Conservation (phyloP, 1,140 invertebrate species). For the Rhagoletis zephyria region DNA sequence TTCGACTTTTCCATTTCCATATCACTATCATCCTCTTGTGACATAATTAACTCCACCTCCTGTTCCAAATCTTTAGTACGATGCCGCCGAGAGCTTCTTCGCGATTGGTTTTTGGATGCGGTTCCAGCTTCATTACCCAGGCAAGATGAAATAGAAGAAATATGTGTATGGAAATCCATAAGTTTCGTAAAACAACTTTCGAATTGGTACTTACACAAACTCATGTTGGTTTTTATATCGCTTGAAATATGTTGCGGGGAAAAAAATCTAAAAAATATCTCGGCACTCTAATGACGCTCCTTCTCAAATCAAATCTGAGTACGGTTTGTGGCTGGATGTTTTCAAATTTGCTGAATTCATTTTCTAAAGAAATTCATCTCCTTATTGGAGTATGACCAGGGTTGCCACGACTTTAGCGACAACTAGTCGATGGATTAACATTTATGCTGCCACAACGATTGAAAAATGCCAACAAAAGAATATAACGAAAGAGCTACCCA, state of each 20-base stretch:
- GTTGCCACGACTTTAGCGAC: not conserved
- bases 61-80: conserved; percentile 53
- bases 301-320: not conserved
- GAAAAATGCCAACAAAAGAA: no score
- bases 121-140: not conserved
- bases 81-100: conserved; percentile 4
- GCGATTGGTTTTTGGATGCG: not conserved
- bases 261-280: not conserved
- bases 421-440: no score
- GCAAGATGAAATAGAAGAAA: not conserved
- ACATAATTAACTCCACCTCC: conserved; percentile 53
- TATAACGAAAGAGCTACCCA: no score
- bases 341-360: conserved; percentile 46
- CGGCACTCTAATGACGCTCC: not conserved
- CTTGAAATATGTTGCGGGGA: not conserved
- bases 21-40: conserved; percentile 53
- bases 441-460: no score
- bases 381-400: not conserved
- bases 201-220: not conserved
- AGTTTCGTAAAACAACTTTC: not conserved
- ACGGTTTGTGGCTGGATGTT: not conserved
- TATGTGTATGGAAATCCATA: not conserved
- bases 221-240: not conserved
- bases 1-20: not conserved
- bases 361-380: not conserved